These are phyloP conservation scores for Ceratina japonica DNA, from an alignment of 1,140 invertebrate genomes.

Conservation along the genomic window DNA sequence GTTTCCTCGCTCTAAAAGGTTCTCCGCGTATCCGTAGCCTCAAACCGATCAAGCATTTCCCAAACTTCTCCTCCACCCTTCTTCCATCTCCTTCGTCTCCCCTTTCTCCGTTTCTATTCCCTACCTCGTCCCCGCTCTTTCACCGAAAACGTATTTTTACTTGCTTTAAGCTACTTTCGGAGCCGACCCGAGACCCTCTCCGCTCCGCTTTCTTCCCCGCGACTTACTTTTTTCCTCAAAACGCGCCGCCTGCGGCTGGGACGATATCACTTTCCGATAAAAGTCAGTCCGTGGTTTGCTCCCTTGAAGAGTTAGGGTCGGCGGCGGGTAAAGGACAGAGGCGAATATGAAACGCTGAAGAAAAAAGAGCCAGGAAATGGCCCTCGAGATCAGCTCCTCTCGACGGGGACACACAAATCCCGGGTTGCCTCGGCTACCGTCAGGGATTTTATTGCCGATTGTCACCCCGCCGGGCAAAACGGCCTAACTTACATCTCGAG, in stretches of 20 bases:
- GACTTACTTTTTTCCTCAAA: constrained; percentile 42
- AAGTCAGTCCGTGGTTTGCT: constrained; percentile 44
- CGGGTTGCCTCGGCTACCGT: constrained; percentile 15
- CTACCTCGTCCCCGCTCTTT: not conserved
- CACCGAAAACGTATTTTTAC: constrained; percentile 13
- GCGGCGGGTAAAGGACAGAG: not conserved
- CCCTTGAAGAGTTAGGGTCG: constrained; percentile 41
- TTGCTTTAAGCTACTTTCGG: constrained; percentile 15
- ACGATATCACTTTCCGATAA: constrained; percentile 66
- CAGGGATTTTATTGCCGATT: constrained; percentile 43
- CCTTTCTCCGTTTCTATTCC: not conserved
- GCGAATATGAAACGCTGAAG: not conserved
- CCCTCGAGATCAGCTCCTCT: not conserved
- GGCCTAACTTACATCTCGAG: constrained; percentile 13
- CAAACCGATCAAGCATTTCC: constrained; percentile 45
- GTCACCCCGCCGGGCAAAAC: constrained; percentile 14
- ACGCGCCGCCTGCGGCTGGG: constrained; percentile 47
- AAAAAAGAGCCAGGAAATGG: not conserved
- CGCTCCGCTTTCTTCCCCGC: not conserved
- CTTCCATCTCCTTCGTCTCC: constrained; percentile 9
- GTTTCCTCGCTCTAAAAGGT: constrained; percentile 46
- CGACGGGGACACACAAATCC: not conserved
- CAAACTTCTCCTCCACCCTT: constrained; percentile 23
- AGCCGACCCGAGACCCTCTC: not conserved
- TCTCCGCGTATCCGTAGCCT: constrained; percentile 39